Evolutionary conservation across 2,113 vertebrate genomes (phyloP).

Genomic region (Larimichthys crocea): DNA sequence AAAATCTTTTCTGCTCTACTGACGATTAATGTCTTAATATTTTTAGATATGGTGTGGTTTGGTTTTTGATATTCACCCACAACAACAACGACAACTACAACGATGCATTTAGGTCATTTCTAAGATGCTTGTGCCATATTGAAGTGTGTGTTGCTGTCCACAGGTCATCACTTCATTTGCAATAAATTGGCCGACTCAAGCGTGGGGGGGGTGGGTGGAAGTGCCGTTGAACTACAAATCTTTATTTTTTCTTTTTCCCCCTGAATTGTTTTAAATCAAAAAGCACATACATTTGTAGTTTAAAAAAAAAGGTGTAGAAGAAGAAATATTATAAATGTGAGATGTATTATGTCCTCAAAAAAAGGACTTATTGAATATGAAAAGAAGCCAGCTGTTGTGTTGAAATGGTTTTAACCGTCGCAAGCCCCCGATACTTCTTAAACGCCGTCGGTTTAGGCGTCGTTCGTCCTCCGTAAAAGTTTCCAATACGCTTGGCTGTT

Average conservation of each 20-base stretch:
- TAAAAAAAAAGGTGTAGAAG: constrained; percentile 65
- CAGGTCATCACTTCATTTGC: constrained; percentile 76
- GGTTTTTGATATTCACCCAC: constrained; percentile 67
- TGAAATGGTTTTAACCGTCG: constrained; percentile 65
- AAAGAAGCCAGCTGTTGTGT: constrained; percentile 78
- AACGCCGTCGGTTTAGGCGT: constrained; percentile 28
- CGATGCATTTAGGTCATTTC: constrained; percentile 65
- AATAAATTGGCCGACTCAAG: constrained; percentile 66
- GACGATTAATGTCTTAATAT: constrained; percentile 78
- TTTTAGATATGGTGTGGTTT: constrained; percentile 79
- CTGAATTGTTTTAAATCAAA: constrained; percentile 56
- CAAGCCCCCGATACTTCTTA: constrained; percentile 34
- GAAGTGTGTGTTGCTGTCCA: constrained; percentile 75
- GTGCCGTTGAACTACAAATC: constrained; percentile 44
- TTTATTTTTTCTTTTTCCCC: neutral
- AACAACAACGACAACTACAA: constrained; percentile 33
- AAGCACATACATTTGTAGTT: constrained; percentile 83
- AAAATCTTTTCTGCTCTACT: constrained; percentile 64
- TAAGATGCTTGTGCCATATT: constrained; percentile 81
- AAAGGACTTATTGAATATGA: constrained; percentile 65
- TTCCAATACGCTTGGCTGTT: constrained; percentile 59
- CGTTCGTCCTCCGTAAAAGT: constrained; percentile 52
- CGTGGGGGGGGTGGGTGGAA: constrained; percentile 46
- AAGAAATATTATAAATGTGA: constrained; percentile 75
- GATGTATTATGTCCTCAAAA: constrained; percentile 65